Percentiles rank a stretch among this genome's conserved stretches.
Conservation (phyloP, 2,888 invertebrate species). For the Acholoe squamosa region DNA sequence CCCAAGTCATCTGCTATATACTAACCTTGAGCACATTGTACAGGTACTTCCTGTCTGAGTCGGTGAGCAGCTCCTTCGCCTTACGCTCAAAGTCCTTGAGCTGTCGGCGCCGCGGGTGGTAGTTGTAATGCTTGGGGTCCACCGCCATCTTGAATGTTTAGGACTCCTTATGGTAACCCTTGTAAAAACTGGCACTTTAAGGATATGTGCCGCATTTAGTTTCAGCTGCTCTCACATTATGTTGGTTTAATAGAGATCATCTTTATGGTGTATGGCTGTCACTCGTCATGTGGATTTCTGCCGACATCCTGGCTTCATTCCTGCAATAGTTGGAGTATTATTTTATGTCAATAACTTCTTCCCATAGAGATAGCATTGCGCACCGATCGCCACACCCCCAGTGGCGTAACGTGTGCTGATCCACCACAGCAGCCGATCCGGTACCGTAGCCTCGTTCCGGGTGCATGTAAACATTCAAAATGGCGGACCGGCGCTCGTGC, state of each 20-base stretch:
- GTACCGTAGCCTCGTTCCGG: too few relatives aligned
- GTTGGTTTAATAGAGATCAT: background rate
- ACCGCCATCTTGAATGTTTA: background rate
- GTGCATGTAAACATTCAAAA: too few relatives aligned
- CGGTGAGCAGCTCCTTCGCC: slow-evolving; percentile 68
- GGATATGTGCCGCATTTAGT: background rate
- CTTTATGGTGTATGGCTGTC: too few relatives aligned
- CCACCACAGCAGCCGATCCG: too few relatives aligned
- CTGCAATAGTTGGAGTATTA: too few relatives aligned
- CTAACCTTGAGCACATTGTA: slow-evolving; percentile 74
- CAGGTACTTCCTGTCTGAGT: slow-evolving; percentile 73
- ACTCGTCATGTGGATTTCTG: background rate
- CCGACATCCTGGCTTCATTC: slow-evolving; percentile 12
- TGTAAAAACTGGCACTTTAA: background rate
- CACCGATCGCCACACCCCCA: too few relatives aligned
- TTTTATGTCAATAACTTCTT: too few relatives aligned
- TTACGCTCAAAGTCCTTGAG: slow-evolving; percentile 67
- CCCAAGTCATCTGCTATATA: too few relatives aligned
- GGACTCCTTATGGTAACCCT: background rate
- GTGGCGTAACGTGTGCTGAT: too few relatives aligned
- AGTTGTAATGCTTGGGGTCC: slow-evolving; percentile 14
- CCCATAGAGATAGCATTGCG: too few relatives aligned
- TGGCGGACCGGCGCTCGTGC: too few relatives aligned
- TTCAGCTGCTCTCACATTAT: background rate
- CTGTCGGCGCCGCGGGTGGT: slow-evolving; percentile 46